These are phyloP conservation scores for Leptodirus hochenwartii DNA, from an alignment of 2,888 invertebrate genomes.

Conservation along the genomic window DNA sequence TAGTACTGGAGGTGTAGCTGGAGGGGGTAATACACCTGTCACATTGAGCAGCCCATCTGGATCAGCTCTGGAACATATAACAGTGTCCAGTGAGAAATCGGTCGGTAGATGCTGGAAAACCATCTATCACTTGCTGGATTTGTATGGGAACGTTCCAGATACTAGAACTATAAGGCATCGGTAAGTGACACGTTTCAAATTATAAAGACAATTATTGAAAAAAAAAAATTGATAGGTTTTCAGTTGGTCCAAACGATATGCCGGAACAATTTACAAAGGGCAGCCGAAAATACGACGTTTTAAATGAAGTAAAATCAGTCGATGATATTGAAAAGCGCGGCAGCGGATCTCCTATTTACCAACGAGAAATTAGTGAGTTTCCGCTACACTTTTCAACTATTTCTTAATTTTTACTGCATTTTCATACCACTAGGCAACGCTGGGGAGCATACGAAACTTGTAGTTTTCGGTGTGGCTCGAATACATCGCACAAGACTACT, in stretches of 20 bases:
- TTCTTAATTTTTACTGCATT: too few species aligned
- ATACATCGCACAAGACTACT: slow-evolving; percentile 72
- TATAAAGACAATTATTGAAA: slow-evolving; percentile 7
- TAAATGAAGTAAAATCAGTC: slow-evolving; percentile 34
- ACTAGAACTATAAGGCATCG: slow-evolving; percentile 78
- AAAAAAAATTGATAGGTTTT: slow-evolving; percentile 31
- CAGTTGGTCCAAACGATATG: slow-evolving; percentile 44
- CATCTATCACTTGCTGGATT: slow-evolving; percentile 75
- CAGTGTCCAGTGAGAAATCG: slow-evolving; percentile 30
- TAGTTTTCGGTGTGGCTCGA: slow-evolving; percentile 68
- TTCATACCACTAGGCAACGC: slow-evolving; percentile 20
- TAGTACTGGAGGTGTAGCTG: not conserved
- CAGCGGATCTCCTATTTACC: slow-evolving; percentile 26
- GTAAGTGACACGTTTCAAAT: too few species aligned
- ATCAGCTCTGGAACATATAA: slow-evolving; percentile 33
- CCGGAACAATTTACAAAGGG: slow-evolving; percentile 52
- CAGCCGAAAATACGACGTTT: slow-evolving; percentile 35
- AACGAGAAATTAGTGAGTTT: slow-evolving; percentile 5
- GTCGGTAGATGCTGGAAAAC: slow-evolving; percentile 76
- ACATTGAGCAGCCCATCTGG: slow-evolving; percentile 41
- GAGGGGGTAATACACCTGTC: slow-evolving; percentile 48
- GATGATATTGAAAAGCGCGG: slow-evolving; percentile 36
- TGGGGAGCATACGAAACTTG: slow-evolving; percentile 52
- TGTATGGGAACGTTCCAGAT: slow-evolving; percentile 90
- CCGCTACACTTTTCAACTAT: too few species aligned